These are phyloP conservation scores for Chydorus sphaericus DNA, from an alignment of 2,888 invertebrate species.

Conservation along the genomic window DNA sequence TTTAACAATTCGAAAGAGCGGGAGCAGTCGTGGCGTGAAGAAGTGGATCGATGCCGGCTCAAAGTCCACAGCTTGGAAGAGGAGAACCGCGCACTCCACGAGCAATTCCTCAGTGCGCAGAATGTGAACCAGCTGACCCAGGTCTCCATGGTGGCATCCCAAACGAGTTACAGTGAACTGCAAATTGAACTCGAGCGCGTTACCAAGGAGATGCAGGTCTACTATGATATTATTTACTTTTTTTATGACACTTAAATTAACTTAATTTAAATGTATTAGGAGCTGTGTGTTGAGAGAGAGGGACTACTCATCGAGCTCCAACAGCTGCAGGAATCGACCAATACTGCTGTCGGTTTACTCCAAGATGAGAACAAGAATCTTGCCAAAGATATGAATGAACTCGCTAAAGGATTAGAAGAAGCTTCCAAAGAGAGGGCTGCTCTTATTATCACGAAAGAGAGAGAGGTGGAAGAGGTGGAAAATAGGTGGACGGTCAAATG, in stretches of 20 bases:
- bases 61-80: conserved; percentile 2
- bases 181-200: conserved; percentile 1
- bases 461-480: not conserved
- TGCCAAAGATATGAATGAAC: not conserved
- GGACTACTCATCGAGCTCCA: not conserved
- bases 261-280: not conserved
- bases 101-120: not conserved
- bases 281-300: not conserved
- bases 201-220: not conserved
- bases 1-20: not conserved
- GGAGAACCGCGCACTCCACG: not conserved
- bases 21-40: not conserved
- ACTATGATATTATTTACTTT: not conserved
- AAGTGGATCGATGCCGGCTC: not conserved
- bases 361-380: conserved; percentile 5
- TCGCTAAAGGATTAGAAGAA: not conserved
- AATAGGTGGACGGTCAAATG: not conserved
- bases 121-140: conserved; percentile 1
- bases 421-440: not conserved
- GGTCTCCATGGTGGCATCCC: conserved; percentile 1
- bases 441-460: not conserved
- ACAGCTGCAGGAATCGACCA: not conserved
- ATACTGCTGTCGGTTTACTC: not conserved
- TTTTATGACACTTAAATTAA: not conserved
- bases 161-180: not conserved